Evolutionary conservation across 2,888 invertebrate genomes (phyloP), one percentile per base, ranked within the genome.

Genomic region (Automeris io): DNA sequence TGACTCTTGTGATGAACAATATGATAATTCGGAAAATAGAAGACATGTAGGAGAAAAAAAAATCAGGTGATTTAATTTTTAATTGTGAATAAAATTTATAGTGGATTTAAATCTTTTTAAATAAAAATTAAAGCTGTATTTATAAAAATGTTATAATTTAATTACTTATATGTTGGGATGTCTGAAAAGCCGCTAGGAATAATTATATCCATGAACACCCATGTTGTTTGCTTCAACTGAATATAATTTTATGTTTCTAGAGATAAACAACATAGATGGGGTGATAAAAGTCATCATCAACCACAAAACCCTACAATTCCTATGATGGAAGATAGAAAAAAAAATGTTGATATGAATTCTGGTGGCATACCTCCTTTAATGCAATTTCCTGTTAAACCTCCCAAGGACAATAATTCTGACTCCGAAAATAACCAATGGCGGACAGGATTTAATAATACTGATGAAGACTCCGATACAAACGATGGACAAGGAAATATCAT

Each of bases 371-470:
- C 74, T 37, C 49, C 80, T 13, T 65, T 78, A 4, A 82, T 81
- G 80, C 82, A 83, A 60, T 61, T 77, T 6, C 67, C 79, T 45
- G 54, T 78, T 13, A 65, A 64, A 54, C 70, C 67, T 8, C 76
- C 75, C 18, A 69, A 72, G 33, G 67, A 66, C 21, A 58, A 60
- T 31, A 57, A 67, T 33, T 55, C 70, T 4, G 70, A 73, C 38
- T 53, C 65, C 23, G 61, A 63, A 26, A 53, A 54, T 38, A 61
- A 61, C 39, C 59, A 65, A 35, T 82, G 85, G 81, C 48, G 53
- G 35, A 47, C 55, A 42, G 58, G 62, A n/a, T 62, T 61, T 39
- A 62, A 57, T 44, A 67, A 76, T 35, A 66, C 63, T 32, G 70
- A 65, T 42, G 60, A 62, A 40, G 60, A 61, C 18, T 51, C 52